A percentile compares a stretch with the other conserved stretches of the same genome.
Evolutionary conservation across 2,888 invertebrate species (phyloP).

Genomic region (Chloroclystis v-ata): DNA sequence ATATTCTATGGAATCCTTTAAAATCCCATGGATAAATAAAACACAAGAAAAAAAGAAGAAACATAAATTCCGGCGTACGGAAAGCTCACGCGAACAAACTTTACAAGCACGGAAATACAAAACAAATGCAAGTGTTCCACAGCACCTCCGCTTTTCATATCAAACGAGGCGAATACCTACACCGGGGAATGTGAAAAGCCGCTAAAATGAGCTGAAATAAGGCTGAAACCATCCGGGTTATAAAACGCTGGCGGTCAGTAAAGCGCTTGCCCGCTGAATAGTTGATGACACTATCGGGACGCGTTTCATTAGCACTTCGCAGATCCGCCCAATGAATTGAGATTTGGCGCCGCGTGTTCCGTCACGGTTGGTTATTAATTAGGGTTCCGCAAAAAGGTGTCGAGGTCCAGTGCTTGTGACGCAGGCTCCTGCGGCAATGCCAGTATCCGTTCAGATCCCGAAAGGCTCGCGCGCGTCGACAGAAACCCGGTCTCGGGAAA

Average conservation of each 20-base stretch:
- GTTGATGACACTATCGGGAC: slow-evolving; percentile 26
- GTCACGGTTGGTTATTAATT: slow-evolving; percentile 69
- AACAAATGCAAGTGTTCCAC: slow-evolving; percentile 8
- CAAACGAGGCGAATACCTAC: slow-evolving; percentile 2
- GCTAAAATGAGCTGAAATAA: slow-evolving; percentile 11
- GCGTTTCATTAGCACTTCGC: slow-evolving; percentile 39
- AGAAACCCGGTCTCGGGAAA: slow-evolving; percentile 26
- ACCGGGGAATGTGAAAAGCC: slow-evolving; percentile 5
- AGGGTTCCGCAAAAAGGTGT: slow-evolving; percentile 72
- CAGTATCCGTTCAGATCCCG: slow-evolving; percentile 61
- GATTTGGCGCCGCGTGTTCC: slow-evolving; percentile 50
- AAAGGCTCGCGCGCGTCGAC: slow-evolving; percentile 46
- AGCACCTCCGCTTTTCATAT: slow-evolving; percentile 11
- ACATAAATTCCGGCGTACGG: background rate
- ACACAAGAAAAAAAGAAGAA: too few relatives aligned
- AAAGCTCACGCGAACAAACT: background rate
- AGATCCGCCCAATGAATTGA: slow-evolving; percentile 35
- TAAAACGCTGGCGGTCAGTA: slow-evolving; percentile 9
- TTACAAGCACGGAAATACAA: slow-evolving; percentile 1
- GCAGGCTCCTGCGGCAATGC: slow-evolving; percentile 71
- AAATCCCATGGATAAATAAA: too few relatives aligned
- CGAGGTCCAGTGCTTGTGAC: slow-evolving; percentile 67
- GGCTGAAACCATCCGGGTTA: slow-evolving; percentile 6
- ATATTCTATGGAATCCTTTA: too few relatives aligned
- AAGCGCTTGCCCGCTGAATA: slow-evolving; percentile 20